Evolutionary conservation across 2,888 invertebrate species (phyloP), one percentile per base, ranked within the genome.

Genomic region (Leptinotarsa haldemani): DNA sequence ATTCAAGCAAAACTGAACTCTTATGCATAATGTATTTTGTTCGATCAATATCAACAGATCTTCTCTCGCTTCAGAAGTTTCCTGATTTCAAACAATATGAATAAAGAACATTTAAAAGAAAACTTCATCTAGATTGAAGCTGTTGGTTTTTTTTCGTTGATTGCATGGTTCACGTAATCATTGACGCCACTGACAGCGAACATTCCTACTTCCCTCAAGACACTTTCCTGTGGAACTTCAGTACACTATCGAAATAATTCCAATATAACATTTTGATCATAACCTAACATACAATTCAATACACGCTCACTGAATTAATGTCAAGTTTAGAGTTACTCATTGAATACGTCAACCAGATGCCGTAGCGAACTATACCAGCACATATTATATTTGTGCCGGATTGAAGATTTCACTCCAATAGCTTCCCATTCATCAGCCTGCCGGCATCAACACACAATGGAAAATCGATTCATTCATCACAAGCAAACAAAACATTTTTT

Each of bases 321-420:
- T 16, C n/a, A n/a, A 18, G 20, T 56, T 12, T 22, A 22, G 18
- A 22, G 15, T 13, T 3, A 15, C 5, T 56, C 25, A 56, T 15
- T 56, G 22, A 56, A 56, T 22, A 56, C 22, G 15, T 56, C 56
- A 56, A 25, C 15, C 22, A 25, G 22, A 22, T 25, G 56, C 56
- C 22, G 22, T 22, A 22, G 13, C 22, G 22, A 22, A 56, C 20
- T 15, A 4, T 2, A 25, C 3, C 12, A 20, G 56, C 56, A 22
- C 56, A 56, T 56, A 56, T 22, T 56, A 22, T 56, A 22, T 56
- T 56, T 56, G 56, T 15, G 56, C 25, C 22, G 56, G 12, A 56
- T 56, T 56, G 56, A 56, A 56, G 25, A 56, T 22, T 56, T 56
- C 56, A 56, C 56, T 56, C 56, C 56, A 56, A 56, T 56, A 12